Conservation (phyloP, 2,113 vertebrate genomes). For the Xenopus borealis region DNA sequence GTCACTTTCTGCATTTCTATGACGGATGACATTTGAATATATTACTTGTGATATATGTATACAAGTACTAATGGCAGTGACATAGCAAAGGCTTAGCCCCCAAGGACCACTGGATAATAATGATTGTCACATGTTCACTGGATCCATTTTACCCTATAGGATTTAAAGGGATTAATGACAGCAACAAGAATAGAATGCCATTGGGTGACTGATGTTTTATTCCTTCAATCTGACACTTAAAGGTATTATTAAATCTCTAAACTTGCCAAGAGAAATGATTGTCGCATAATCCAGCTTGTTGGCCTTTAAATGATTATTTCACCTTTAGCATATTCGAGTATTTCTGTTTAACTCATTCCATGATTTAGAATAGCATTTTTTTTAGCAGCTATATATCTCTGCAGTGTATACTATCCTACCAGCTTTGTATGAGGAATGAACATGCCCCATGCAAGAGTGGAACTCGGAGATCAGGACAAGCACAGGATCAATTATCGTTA, state of each 20-base stretch:
- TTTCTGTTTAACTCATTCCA: conserved; percentile 12
- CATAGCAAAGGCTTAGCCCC: neutral
- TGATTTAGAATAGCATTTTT: conserved; percentile 29
- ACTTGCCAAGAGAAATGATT: neutral
- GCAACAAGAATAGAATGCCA: neutral
- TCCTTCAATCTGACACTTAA: conserved; percentile 1
- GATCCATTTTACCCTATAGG: neutral
- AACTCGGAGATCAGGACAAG: too few relatives aligned
- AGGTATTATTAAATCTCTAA: conserved; percentile 1
- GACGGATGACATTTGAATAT: neutral
- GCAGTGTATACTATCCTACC: neutral
- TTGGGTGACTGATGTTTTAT: conserved; percentile 7
- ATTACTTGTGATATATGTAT: neutral
- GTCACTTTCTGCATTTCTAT: neutral
- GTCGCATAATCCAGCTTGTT: neutral
- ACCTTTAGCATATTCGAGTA: conserved; percentile 22
- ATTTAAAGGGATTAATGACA: conserved; percentile 4
- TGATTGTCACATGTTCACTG: neutral
- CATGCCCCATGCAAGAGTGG: neutral
- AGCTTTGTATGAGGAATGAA: conserved; percentile 17
- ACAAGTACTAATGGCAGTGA: neutral
- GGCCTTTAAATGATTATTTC: neutral
- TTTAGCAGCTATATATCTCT: conserved; percentile 24
- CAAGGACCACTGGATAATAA: neutral
- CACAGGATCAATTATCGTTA: too few relatives aligned